These are phyloP conservation scores for Cromileptes altivelis DNA, from an alignment of 2,113 vertebrate genomes.

Conservation along the genomic window DNA sequence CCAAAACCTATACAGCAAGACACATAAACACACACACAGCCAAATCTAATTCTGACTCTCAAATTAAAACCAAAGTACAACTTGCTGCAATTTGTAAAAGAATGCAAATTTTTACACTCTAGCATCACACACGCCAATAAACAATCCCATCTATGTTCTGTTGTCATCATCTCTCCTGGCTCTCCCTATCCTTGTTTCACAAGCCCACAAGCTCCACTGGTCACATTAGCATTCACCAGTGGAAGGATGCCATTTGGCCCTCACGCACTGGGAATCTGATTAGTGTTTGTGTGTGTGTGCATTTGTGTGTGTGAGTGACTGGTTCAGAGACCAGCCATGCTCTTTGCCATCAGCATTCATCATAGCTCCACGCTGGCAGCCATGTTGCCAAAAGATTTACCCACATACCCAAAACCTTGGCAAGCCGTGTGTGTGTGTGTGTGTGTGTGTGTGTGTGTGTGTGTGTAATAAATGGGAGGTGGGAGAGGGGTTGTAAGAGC, in stretches of 20 bases:
- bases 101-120: conserved; percentile 59
- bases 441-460: conserved; percentile 15
- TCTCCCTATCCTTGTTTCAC: conserved; percentile 72
- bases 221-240: conserved; percentile 83
- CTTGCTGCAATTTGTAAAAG: conserved; percentile 61
- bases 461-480: conserved; percentile 27
- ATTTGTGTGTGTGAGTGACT: conserved; percentile 61
- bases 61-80: conserved; percentile 53
- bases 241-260: conserved; percentile 81
- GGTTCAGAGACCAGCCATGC: conserved; percentile 75
- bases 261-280: conserved; percentile 77
- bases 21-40: conserved; percentile 2
- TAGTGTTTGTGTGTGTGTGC: conserved; percentile 68
- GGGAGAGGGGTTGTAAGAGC: conserved; percentile 56
- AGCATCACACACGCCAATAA: conserved; percentile 65
- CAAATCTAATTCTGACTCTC: conserved; percentile 33
- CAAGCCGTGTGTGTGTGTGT: conserved; percentile 50
- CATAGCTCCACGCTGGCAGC: conserved; percentile 75
- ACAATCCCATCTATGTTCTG: conserved; percentile 73
- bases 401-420: conserved; percentile 77
- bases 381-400: conserved; percentile 80
- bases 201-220: conserved; percentile 75
- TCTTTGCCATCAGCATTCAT: conserved; percentile 84
- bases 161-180: conserved; percentile 77
- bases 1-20: conserved; percentile 1